Conservation (phyloP, 2,888 invertebrate species). For the Diarsia brunnea region DNA sequence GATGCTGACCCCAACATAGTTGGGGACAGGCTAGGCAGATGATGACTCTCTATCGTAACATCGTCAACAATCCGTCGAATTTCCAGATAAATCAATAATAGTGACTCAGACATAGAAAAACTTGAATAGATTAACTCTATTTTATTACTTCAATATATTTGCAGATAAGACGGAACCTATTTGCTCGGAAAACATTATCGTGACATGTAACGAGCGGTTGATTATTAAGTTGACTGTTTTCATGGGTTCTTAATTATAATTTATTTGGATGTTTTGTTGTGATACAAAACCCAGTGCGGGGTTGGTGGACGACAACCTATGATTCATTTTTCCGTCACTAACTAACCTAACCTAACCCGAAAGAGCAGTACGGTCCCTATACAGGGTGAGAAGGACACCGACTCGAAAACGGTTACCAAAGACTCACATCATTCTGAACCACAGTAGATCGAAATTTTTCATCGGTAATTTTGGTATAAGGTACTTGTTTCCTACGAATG, state of each 20-base stretch:
- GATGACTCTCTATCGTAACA: too few relatives aligned
- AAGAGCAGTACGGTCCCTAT: too few relatives aligned
- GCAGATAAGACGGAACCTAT: conserved; percentile 7
- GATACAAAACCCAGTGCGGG: not conserved
- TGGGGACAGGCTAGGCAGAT: too few relatives aligned
- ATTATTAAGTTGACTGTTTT: conserved; percentile 22
- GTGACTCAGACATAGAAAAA: conserved; percentile 8
- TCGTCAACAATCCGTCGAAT: not conserved
- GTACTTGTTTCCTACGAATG: too few relatives aligned
- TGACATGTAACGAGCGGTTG: conserved; percentile 6
- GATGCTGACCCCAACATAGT: too few relatives aligned
- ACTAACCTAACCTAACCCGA: too few relatives aligned
- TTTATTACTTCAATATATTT: conserved; percentile 7
- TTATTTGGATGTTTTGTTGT: conserved; percentile 1
- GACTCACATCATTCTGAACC: too few relatives aligned
- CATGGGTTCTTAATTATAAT: not conserved
- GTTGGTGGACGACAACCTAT: not conserved
- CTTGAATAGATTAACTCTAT: not conserved
- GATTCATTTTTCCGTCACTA: not conserved
- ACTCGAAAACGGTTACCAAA: too few relatives aligned
- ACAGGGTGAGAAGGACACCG: too few relatives aligned
- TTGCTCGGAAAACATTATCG: conserved; percentile 25
- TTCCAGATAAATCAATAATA: not conserved
- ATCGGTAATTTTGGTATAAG: too few relatives aligned
- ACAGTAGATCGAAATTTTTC: too few relatives aligned